Evolutionary conservation across 1,140 invertebrate genomes (phyloP).

Genomic region (Drosophila sulfurigaster): DNA sequence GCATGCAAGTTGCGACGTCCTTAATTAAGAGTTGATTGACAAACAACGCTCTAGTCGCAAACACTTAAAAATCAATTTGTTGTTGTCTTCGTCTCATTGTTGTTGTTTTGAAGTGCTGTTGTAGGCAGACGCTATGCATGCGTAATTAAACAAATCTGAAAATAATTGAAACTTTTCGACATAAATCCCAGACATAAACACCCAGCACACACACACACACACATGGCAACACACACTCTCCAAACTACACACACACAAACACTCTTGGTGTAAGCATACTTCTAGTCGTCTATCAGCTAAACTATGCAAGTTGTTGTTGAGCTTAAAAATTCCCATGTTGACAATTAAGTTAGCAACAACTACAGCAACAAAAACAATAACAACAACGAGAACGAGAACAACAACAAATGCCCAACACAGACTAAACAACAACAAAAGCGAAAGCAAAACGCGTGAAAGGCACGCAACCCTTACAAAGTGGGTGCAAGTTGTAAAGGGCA

Average conservation of each 20-base stretch:
- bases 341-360: conserved; percentile 81
- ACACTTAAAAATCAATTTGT: conserved; percentile 74
- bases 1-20: conserved; percentile 47
- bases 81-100: conserved; percentile 13
- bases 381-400: conserved; percentile 39
- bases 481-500: conserved; percentile 15
- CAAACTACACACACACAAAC: background rate
- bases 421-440: conserved; percentile 44
- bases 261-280: background rate
- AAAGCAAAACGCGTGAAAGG: conserved; percentile 67
- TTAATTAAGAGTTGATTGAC: conserved; percentile 64
- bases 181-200: conserved; percentile 68
- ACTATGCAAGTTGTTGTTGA: conserved; percentile 69
- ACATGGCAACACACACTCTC: background rate
- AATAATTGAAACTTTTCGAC: conserved; percentile 78
- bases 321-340: conserved; percentile 79
- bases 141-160: conserved; percentile 79
- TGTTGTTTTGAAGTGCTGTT: conserved; percentile 21
- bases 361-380: conserved; percentile 42
- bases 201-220: conserved; percentile 14
- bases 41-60: conserved; percentile 47
- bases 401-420: conserved; percentile 39
- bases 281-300: conserved; percentile 38
- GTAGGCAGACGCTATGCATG: conserved; percentile 44
- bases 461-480: conserved; percentile 69